Conservation (phyloP, 1,140 invertebrate species). For the Drosophila arizonae region DNA sequence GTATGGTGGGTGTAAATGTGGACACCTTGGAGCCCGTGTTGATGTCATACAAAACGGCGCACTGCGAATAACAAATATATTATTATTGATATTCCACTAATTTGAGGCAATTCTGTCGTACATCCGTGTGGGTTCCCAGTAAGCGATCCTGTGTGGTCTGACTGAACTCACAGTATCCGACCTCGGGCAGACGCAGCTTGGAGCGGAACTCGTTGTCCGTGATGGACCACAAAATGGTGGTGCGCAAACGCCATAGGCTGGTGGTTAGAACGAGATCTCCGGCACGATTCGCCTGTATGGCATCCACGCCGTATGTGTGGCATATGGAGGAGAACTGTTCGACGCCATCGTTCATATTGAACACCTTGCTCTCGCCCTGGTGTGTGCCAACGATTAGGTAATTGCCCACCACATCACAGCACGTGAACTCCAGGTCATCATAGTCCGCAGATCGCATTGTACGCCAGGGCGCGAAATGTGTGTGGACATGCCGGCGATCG, state of each 20-base stretch:
- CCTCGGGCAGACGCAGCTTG: constrained; percentile 89
- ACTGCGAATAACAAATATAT: constrained; percentile 83
- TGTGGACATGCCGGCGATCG: constrained; percentile 93
- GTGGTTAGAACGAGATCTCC: constrained; percentile 93
- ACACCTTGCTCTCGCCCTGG: constrained; percentile 93
- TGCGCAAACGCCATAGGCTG: constrained; percentile 90
- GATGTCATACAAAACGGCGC: constrained; percentile 92
- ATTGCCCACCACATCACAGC: constrained; percentile 86
- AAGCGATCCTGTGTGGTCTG: constrained; percentile 93
- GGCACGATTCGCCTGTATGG: constrained; percentile 87
- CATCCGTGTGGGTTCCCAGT: constrained; percentile 91
- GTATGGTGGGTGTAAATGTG: constrained; percentile 90
- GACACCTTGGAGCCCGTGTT: constrained; percentile 89
- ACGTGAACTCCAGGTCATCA: constrained; percentile 92
- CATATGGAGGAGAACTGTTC: constrained; percentile 91
- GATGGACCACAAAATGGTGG: constrained; percentile 94
- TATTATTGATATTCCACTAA: constrained; percentile 17
- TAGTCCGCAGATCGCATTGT: constrained; percentile 89
- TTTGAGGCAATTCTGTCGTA: constrained; percentile 83
- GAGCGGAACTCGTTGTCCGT: constrained; percentile 87
- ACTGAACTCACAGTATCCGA: constrained; percentile 96
- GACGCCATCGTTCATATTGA: constrained; percentile 90
- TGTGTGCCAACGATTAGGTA: constrained; percentile 93
- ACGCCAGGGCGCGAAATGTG: constrained; percentile 93
- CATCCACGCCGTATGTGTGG: constrained; percentile 92